A percentile compares a stretch with the other conserved stretches of the same genome.
phyloP scores from a whole-genome alignment of 2,113 vertebrate species.

The Takifugu bimaculatus region DNA sequence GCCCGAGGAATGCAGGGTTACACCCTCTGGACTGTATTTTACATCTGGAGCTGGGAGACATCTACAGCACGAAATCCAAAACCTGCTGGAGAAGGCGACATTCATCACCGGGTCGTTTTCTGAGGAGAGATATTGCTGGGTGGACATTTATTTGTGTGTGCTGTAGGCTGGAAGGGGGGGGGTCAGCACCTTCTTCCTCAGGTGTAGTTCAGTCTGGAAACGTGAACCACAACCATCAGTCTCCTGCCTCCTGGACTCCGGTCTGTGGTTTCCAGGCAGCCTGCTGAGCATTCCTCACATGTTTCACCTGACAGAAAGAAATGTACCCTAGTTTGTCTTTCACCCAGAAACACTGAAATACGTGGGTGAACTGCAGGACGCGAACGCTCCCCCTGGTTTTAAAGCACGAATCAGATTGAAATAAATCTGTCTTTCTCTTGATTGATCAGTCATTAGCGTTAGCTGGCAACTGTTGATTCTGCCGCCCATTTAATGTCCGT shows the following conservation, averaged over 20 bases:
- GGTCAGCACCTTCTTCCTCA: conserved; percentile 6
- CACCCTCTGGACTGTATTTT: conserved; percentile 44
- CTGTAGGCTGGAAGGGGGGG: conserved; percentile 6
- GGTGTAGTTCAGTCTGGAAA: conserved; percentile 31
- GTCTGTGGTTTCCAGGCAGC: conserved; percentile 35
- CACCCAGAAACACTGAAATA: conserved; percentile 28
- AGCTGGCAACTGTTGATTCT: no score
- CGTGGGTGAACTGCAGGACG: conserved; percentile 16
- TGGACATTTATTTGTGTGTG: conserved; percentile 41
- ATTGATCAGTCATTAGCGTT: no score
- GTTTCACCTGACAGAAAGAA: conserved; percentile 43
- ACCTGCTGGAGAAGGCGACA: conserved; percentile 6
- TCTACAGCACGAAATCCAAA: conserved; percentile 33
- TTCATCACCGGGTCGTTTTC: conserved; percentile 26
- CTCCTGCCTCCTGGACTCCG: neutral
- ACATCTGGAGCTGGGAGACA: conserved; percentile 42
- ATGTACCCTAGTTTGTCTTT: conserved; percentile 45
- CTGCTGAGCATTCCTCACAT: conserved; percentile 52
- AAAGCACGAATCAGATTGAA: no score
- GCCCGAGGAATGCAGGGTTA: conserved; percentile 55
- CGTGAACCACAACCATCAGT: conserved; percentile 5
- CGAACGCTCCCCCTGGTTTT: neutral
- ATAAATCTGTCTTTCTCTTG: neutral
- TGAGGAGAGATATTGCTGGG: conserved; percentile 37
- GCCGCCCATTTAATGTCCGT: no score